Percentiles rank a stretch among this genome's conserved stretches.
These are phyloP conservation scores for Sesia bembeciformis DNA, from an alignment of 2,888 invertebrate species.

Conservation along the genomic window DNA sequence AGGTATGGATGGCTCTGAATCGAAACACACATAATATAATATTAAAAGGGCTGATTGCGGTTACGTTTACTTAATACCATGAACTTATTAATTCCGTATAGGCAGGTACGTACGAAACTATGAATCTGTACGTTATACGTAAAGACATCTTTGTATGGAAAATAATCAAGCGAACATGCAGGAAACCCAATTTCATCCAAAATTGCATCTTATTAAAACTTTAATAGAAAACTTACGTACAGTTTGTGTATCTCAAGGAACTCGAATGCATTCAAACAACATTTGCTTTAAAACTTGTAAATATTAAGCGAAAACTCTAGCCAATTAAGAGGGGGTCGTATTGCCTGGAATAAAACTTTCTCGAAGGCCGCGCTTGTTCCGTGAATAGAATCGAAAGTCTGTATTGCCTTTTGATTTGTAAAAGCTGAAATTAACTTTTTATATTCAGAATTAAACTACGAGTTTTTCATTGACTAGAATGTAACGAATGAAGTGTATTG, in stretches of 20 bases:
- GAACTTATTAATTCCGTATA: too few species aligned
- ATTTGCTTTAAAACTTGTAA: constrained; percentile 54
- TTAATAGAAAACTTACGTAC: constrained; percentile 20
- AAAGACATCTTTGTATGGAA: too few species aligned
- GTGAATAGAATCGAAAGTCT: constrained; percentile 40
- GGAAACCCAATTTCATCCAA: constrained; percentile 8
- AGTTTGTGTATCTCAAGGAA: constrained; percentile 30
- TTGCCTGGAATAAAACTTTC: constrained; percentile 43
- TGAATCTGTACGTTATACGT: too few species aligned
- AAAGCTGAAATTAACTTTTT: constrained; percentile 11
- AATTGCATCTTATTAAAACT: constrained; percentile 26
- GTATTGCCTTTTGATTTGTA: constrained; percentile 43
- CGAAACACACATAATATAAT: too few species aligned
- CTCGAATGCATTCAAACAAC: constrained; percentile 36
- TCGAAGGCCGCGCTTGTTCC: constrained; percentile 29
- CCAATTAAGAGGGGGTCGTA: constrained; percentile 56
- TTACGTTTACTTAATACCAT: too few species aligned
- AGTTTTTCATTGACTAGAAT: too few species aligned
- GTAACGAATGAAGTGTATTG: too few species aligned
- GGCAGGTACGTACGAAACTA: too few species aligned
- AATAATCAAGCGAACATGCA: too few species aligned
- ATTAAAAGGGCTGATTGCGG: too few species aligned
- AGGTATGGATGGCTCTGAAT: too few species aligned
- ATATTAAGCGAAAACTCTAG: constrained; percentile 51
- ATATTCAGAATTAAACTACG: too few species aligned